Evolutionary conservation across 1,140 invertebrate genomes (phyloP), one percentile per base, ranked within the genome.

Genomic region (Scaptomyza graminum): DNA sequence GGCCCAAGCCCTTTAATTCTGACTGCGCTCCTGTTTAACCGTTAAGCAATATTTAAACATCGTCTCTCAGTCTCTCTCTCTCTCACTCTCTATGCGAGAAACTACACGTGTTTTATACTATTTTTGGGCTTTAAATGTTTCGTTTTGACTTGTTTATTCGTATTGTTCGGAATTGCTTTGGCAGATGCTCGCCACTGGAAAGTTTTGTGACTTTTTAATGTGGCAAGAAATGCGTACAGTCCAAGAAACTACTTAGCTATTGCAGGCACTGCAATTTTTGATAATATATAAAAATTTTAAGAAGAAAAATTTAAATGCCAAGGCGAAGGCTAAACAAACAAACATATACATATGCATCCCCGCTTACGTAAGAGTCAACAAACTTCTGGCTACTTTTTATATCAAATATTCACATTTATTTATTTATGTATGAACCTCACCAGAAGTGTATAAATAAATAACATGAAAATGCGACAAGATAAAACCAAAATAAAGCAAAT

Each of bases 281-380:
- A 68, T 77, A 57, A 84, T 85, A 85, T 85, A 87, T 31, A 77
- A 70, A 68, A 67, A 67, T 46, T 59, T 66, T 71, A 73, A 68
- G 46, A 67, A 47, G 49, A 31, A 31, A 31, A 9, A 46, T 61
- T 65, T 65, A 74, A 76, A 74, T 78, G 57, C 31, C 67, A 62
- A 66, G 47, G 75, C 76, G 66, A 61, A 68, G 60, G 69, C 62
- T 61, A 74, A 55, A 56, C 64, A 73, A 85, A 81, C 63, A 62
- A 62, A 76, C 2, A 34, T 0, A 34, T 34, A 34, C 7, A 22
- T 15, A 39, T 34, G 15, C 62, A 31, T 22, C 46, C 41, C 50
- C 59, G 51, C 69, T 85, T 85, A 82, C 69, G 70, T 85, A 85
- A 85, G 82, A 78, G 78, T 87, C 81, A 85, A 85, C 78, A 85